A percentile compares a stretch with the other conserved stretches of the same genome.
Evolutionary conservation across 2,888 invertebrate genomes (phyloP).

Genomic region (Drosophila prostipennis): DNA sequence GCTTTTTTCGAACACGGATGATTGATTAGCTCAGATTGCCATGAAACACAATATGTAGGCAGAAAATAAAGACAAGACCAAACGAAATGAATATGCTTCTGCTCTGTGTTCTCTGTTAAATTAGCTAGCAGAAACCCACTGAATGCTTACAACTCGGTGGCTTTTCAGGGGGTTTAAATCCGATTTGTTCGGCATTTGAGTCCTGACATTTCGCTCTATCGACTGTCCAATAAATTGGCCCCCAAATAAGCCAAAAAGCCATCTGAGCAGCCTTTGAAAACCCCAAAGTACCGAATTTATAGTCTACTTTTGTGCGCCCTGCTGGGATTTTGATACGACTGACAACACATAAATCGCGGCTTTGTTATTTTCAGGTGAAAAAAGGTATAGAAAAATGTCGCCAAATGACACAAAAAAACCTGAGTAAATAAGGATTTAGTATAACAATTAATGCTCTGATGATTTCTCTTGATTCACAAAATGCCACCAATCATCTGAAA

Average conservation of each 20-base stretch:
- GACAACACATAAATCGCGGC: conserved; percentile 18
- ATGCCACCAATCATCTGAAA: neutral
- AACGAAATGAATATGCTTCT: conserved; percentile 11
- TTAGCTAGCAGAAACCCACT: neutral
- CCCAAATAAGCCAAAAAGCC: conserved; percentile 6
- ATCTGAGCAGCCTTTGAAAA: conserved; percentile 4
- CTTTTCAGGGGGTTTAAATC: neutral
- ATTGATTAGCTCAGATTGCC: conserved; percentile 66
- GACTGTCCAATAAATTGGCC: neutral
- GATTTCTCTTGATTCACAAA: neutral
- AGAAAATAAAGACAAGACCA: conserved; percentile 9
- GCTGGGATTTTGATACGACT: neutral
- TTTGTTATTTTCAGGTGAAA: conserved; percentile 15
- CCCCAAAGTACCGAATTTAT: conserved; percentile 32
- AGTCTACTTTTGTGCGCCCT: conserved; percentile 17
- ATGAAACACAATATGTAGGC: conserved; percentile 43
- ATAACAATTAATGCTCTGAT: conserved; percentile 2
- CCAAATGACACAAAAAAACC: neutral
- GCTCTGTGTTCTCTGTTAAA: neutral
- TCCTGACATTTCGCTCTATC: neutral
- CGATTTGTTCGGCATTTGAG: conserved; percentile 6
- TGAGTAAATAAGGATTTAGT: conserved; percentile 7
- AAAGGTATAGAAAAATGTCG: neutral
- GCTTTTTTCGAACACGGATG: conserved; percentile 39
- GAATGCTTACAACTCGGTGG: neutral